phyloP scores from a whole-genome alignment of 2,888 invertebrate species.

The Diarsia rubi region DNA sequence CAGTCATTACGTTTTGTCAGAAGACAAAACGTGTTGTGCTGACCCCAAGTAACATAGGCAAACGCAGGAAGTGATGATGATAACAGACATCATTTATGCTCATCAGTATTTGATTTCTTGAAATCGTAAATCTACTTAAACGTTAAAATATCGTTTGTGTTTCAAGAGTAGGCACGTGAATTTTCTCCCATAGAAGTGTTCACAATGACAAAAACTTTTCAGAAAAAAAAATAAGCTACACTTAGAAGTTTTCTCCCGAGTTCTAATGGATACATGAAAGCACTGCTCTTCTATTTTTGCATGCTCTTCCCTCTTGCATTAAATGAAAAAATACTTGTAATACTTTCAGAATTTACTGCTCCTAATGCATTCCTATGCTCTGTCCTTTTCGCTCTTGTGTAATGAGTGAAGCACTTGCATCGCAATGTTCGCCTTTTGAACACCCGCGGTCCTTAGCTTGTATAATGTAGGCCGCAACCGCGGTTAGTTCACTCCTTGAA shows the following conservation, averaged over 20 bases:
- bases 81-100: no score
- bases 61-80: no score
- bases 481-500: conserved; percentile 61
- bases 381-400: conserved; percentile 67
- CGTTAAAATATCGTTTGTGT: background rate
- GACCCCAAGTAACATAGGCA: no score
- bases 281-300: conserved; percentile 47
- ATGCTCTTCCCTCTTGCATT: conserved; percentile 57
- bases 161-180: background rate
- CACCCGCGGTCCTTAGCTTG: conserved; percentile 64
- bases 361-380: conserved; percentile 74
- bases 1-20: rapidly evolving
- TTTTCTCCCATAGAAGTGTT: background rate
- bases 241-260: conserved; percentile 9
- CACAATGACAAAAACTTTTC: background rate
- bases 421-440: conserved; percentile 61
- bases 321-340: conserved; percentile 70
- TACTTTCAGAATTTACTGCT: conserved; percentile 75
- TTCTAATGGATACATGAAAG: conserved; percentile 53
- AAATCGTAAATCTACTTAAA: background rate
- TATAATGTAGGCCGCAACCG: conserved; percentile 71
- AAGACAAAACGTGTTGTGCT: no score
- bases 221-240: conserved; percentile 3
- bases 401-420: conserved; percentile 67
- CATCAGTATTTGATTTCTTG: background rate